Evolutionary conservation across 2,797 vertebrate genomes (phyloP), one percentile per base, ranked within the genome.

Genomic region (Adelosebastes latens): DNA sequence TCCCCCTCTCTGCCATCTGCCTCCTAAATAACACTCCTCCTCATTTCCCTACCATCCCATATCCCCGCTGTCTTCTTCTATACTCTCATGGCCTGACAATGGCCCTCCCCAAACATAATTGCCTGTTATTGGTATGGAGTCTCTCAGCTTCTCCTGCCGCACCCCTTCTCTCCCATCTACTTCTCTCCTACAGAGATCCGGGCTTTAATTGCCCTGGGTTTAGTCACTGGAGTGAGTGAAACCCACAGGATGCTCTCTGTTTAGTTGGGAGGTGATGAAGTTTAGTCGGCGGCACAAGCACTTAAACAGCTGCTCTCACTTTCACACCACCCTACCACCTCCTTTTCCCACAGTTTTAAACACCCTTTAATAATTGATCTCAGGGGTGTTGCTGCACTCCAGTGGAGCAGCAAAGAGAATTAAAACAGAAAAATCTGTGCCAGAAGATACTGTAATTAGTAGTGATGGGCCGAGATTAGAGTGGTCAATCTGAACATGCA

Each of bases 11-110:
- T 90, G 90, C 93, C 95, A 95, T 95, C 96, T 96, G 95, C 93
- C 92, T 95, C 91, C 95, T 94, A 94, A 96, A 95, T 96, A 96
- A 95, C 91, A 94, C 94, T 95, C 91, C 88, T 91, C 92, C 93
- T 92, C 88, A 90, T 92, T 92, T 93, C 92, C 92, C 90, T 92
- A 92, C 93, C 78, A 93, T 91, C 86, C 87, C 88, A 92, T 90
- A 90, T 92, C 92, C 89, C 93, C 67, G 53, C 86, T 86, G 90
- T 90, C 89, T 93, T 88, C 83, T 87, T 90, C 89, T 88, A 90
- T 88, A 92, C 88, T 90, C 89, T 84, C 88, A 88, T 92, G 91
- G 89, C 88, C 92, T 92, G 85, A 91, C 84, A 87, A 88, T 93
- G 86, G 91, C 88, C 92, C 91, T 89, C 88, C 90, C 92, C 81